Conservation (phyloP, 1,140 invertebrate genomes). For the Acyrthosiphon pisum region DNA sequence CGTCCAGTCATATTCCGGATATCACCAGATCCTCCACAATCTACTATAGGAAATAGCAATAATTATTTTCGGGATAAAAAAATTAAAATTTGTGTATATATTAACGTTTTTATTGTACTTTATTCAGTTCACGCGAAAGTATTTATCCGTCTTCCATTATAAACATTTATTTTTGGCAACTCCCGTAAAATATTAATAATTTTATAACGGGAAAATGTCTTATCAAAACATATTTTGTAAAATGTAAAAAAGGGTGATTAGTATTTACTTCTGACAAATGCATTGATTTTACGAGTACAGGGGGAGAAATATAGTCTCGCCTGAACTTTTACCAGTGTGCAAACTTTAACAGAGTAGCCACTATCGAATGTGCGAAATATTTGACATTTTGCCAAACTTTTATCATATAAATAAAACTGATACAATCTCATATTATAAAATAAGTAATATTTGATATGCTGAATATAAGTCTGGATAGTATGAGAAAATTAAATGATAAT, state of each 20-base stretch:
- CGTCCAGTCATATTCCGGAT: constrained; percentile 69
- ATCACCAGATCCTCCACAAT: constrained; percentile 53
- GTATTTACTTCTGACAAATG: constrained; percentile 29
- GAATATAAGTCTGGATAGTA: not conserved
- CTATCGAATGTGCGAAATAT: constrained; percentile 33
- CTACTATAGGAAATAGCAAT: constrained; percentile 40
- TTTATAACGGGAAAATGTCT: constrained; percentile 15
- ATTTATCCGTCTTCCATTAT: constrained; percentile 22
- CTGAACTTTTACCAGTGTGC: constrained; percentile 50
- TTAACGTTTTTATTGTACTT: not conserved
- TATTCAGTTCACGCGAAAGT: not conserved
- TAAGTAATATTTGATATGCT: not conserved
- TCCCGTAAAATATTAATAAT: not conserved
- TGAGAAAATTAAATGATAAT: not conserved
- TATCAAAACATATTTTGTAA: constrained; percentile 29
- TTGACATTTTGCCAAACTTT: not conserved
- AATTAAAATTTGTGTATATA: not conserved
- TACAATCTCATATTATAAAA: not conserved
- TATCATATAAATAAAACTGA: constrained; percentile 3
- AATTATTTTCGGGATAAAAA: not conserved
- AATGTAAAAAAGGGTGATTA: not conserved
- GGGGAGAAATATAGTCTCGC: not conserved
- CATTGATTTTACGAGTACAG: constrained; percentile 39
- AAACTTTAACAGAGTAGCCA: constrained; percentile 57
- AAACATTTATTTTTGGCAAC: not conserved